These are phyloP conservation scores for Pedionomus torquatus DNA, from an alignment of 2,113 vertebrate species.

Conservation along the genomic window DNA sequence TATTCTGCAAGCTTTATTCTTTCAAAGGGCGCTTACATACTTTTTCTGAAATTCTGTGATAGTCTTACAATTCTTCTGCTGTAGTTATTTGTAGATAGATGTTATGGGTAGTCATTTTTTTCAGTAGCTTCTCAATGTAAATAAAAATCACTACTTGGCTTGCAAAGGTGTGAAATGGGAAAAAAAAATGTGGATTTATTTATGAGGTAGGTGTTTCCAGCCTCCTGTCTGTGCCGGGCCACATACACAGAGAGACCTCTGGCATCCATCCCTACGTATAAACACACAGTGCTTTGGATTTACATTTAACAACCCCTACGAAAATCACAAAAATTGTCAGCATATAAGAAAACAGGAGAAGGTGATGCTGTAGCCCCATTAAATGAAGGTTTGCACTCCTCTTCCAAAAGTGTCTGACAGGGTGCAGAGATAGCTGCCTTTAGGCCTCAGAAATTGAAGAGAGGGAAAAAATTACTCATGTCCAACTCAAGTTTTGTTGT, in stretches of 20 bases:
- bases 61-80: background rate
- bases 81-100: background rate
- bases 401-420: background rate
- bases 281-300: background rate
- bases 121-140: background rate
- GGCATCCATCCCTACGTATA: background rate
- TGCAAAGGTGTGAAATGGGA: background rate
- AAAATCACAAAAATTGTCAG: background rate
- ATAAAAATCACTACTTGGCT: background rate
- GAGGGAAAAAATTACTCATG: background rate
- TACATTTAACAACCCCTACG: background rate
- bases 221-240: background rate
- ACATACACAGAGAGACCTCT: accelerated
- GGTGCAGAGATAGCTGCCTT: background rate
- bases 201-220: background rate
- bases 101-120: background rate
- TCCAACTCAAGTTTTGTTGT: background rate
- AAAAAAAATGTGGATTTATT: background rate
- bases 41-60: background rate
- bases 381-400: background rate
- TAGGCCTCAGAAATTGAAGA: background rate
- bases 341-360: background rate
- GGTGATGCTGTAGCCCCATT: background rate
- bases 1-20: too few species aligned
- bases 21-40: background rate